Conservation (phyloP, 2,888 invertebrate species). For the Taphrorychus bicolor region DNA sequence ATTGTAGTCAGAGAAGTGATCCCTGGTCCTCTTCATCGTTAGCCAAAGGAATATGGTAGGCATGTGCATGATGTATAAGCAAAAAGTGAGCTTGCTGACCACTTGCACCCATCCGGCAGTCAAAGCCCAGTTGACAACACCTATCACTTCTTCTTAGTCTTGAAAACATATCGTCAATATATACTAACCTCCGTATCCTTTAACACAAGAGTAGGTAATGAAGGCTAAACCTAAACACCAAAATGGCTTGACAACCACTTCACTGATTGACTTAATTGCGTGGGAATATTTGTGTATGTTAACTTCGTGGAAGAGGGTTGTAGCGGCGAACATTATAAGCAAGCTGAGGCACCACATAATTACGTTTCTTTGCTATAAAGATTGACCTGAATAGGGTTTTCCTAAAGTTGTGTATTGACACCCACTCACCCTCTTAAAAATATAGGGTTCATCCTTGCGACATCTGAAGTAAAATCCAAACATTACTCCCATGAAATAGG, state of each 20-base stretch:
- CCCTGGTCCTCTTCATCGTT: slow-evolving; percentile 12
- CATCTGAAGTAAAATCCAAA: slow-evolving; percentile 39
- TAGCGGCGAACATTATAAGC: slow-evolving; percentile 11
- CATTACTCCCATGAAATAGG: slow-evolving; percentile 41
- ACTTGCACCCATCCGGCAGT: slow-evolving; percentile 63
- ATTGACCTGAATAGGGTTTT: too few species aligned
- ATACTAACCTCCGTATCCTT: slow-evolving; percentile 37
- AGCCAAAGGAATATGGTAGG: slow-evolving; percentile 29
- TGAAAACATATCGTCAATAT: neutral
- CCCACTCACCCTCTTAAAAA: slow-evolving; percentile 22
- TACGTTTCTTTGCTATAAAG: slow-evolving; percentile 19
- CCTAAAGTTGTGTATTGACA: too few species aligned
- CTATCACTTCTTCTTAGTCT: slow-evolving; percentile 48
- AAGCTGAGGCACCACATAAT: slow-evolving; percentile 22
- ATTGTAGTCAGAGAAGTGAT: slow-evolving; percentile 36
- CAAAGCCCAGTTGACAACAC: slow-evolving; percentile 63
- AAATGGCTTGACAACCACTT: slow-evolving; percentile 33
- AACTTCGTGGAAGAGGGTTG: slow-evolving; percentile 12
- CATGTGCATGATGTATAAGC: slow-evolving; percentile 63
- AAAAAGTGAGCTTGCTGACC: slow-evolving; percentile 63
- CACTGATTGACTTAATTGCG: slow-evolving; percentile 8
- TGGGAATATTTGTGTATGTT: slow-evolving; percentile 12
- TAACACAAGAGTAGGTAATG: slow-evolving; percentile 29
- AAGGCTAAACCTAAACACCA: slow-evolving; percentile 35
- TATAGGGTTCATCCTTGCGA: slow-evolving; percentile 27